These are phyloP conservation scores for Caenorhabditis auriculariae DNA, from an alignment of 2,888 invertebrate genomes.

Conservation along the genomic window DNA sequence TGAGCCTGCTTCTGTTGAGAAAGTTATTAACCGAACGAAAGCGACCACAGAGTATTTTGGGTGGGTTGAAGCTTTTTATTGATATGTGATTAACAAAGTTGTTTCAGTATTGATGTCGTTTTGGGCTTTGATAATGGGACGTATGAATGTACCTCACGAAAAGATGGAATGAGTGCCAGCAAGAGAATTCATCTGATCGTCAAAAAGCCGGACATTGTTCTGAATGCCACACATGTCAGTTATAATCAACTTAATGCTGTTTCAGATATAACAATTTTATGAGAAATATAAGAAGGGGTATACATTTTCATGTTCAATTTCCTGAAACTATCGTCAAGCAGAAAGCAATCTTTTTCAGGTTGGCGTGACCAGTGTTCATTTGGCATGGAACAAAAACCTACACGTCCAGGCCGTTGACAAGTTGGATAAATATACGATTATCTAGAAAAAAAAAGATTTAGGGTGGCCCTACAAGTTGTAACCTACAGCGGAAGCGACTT, in stretches of 20 bases:
- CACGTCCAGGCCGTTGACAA: slow-evolving; percentile 27
- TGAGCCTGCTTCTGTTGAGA: slow-evolving; percentile 17
- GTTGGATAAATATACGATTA: not conserved
- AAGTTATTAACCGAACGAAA: slow-evolving; percentile 16
- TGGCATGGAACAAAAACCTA: slow-evolving; percentile 33
- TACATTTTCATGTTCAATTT: too few relatives aligned
- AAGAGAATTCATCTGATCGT: slow-evolving; percentile 20
- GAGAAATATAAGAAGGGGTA: too few relatives aligned
- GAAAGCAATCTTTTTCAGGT: slow-evolving; percentile 9
- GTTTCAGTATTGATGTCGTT: slow-evolving; percentile 31
- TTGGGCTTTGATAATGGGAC: slow-evolving; percentile 19
- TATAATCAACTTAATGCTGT: too few relatives aligned
- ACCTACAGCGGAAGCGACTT: slow-evolving; percentile 19
- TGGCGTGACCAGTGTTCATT: slow-evolving; percentile 23
- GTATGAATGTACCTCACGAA: slow-evolving; percentile 25
- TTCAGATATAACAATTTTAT: too few relatives aligned
- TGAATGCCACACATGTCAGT: slow-evolving; percentile 20
- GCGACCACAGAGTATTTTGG: slow-evolving; percentile 29
- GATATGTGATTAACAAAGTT: not conserved
- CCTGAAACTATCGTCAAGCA: too few relatives aligned
- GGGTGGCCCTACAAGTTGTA: slow-evolving; percentile 25
- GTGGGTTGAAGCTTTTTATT: not conserved
- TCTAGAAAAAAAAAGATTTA: not conserved
- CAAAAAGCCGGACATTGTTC: slow-evolving; percentile 14
- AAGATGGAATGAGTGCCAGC: slow-evolving; percentile 8